A percentile compares a stretch with the other conserved stretches of the same genome.
These are phyloP conservation scores for Conus betulinus DNA, from an alignment of 1,140 invertebrate genomes.

Conservation along the genomic window DNA sequence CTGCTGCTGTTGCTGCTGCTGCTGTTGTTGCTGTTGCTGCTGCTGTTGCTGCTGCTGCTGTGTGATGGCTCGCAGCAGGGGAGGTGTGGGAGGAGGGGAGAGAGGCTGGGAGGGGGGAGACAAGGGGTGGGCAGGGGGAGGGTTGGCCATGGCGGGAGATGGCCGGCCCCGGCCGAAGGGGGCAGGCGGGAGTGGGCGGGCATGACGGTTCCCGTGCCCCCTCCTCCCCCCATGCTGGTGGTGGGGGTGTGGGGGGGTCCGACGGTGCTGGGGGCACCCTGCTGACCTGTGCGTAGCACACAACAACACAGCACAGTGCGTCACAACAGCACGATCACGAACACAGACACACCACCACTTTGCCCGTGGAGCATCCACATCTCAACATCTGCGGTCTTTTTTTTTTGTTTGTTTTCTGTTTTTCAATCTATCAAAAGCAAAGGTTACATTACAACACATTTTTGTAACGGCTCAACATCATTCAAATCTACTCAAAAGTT, in stretches of 20 bases:
- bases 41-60: slow-evolving; percentile 12
- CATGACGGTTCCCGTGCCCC: not conserved
- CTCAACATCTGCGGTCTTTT: too few relatives aligned
- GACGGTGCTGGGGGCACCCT: not conserved
- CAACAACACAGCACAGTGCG: slow-evolving; percentile 26
- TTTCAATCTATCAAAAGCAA: too few relatives aligned
- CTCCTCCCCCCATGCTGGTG: slow-evolving; percentile 20
- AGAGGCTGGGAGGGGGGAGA: slow-evolving; percentile 29
- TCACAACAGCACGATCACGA: not conserved
- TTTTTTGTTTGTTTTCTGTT: too few relatives aligned
- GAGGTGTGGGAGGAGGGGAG: slow-evolving; percentile 12
- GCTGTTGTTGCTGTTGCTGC: slow-evolving; percentile 25
- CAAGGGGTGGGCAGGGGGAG: slow-evolving; percentile 10
- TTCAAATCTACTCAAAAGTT: not conserved
- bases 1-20: slow-evolving; percentile 1
- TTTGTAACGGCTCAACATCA: too few relatives aligned
- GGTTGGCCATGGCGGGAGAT: slow-evolving; percentile 16
- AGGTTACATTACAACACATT: too few relatives aligned
- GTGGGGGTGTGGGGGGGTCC: not conserved
- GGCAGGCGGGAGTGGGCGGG: slow-evolving; percentile 13
- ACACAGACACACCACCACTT: not conserved
- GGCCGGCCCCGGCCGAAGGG: not conserved
- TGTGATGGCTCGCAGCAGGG: not conserved
- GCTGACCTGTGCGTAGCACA: slow-evolving; percentile 25
- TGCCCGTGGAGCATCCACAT: too few relatives aligned